A percentile compares a stretch with the other conserved stretches of the same genome.
Conservation (phyloP, 2,888 invertebrate genomes). For the Xestobium rufovillosum region DNA sequence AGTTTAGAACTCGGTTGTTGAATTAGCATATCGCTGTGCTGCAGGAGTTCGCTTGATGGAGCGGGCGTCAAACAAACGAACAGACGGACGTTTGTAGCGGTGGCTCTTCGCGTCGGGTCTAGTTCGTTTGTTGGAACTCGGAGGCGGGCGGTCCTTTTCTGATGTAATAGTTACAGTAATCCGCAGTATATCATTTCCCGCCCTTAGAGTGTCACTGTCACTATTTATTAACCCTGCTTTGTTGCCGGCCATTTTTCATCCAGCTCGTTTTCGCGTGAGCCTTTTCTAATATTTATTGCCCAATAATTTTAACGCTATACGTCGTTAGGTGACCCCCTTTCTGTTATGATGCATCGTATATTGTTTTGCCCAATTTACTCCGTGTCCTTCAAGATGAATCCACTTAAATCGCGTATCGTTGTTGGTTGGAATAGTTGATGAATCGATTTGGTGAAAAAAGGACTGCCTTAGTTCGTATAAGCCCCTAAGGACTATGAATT, state of each 20-base stretch:
- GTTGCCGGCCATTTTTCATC: slow-evolving; percentile 30
- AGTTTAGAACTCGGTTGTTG: slow-evolving; percentile 6
- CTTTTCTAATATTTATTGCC: no score
- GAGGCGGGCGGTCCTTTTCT: no score
- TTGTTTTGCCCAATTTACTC: no score
- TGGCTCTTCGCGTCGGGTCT: neutral
- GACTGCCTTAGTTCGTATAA: no score
- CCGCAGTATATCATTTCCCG: slow-evolving; percentile 29
- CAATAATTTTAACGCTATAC: no score
- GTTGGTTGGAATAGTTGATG: no score
- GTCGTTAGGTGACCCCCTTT: no score
- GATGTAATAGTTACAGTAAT: slow-evolving; percentile 21
- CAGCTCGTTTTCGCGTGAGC: slow-evolving; percentile 32
- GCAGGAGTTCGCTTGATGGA: slow-evolving; percentile 19
- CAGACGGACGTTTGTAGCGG: slow-evolving; percentile 8
- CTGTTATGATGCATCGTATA: no score
- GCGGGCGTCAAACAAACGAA: slow-evolving; percentile 1
- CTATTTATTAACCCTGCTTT: slow-evolving; percentile 33
- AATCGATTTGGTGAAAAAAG: no score
- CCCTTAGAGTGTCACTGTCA: slow-evolving; percentile 30
- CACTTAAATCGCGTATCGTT: no score
- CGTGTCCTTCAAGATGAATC: no score
- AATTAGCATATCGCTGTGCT: slow-evolving; percentile 23
- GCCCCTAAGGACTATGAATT: no score
- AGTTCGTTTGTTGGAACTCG: neutral